These are phyloP conservation scores for Trypoxylus dichotomus DNA, from an alignment of 1,140 invertebrate genomes.

Conservation along the genomic window DNA sequence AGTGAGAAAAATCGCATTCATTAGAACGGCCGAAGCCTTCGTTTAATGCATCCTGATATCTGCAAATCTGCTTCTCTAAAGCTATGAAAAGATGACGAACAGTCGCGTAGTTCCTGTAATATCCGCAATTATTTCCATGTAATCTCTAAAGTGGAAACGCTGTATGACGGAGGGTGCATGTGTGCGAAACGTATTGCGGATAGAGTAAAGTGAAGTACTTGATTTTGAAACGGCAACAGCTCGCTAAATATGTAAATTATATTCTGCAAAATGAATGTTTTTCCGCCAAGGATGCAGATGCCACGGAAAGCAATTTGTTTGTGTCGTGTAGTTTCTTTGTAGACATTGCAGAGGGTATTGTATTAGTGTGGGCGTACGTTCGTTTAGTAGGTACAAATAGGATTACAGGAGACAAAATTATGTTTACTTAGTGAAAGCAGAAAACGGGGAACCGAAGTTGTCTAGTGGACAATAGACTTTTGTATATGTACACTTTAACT, in stretches of 20 bases:
- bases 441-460: too few relatives aligned
- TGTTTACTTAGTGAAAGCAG: too few relatives aligned
- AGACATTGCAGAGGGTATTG: background rate
- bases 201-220: background rate
- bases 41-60: too few relatives aligned
- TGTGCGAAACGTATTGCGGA: background rate
- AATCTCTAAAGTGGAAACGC: background rate
- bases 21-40: too few relatives aligned
- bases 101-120: background rate
- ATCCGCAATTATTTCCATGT: background rate
- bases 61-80: background rate
- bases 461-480: too few relatives aligned
- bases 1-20: too few relatives aligned
- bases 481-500: too few relatives aligned
- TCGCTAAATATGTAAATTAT: background rate
- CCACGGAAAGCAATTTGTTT: background rate
- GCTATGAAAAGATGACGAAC: background rate
- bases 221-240: background rate
- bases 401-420: background rate
- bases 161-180: background rate
- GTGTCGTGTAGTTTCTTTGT: background rate
- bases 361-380: background rate
- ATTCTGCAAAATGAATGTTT: background rate
- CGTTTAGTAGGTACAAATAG: background rate
- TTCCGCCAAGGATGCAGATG: background rate